Conservation (phyloP, 2,888 invertebrate genomes). For the Pollenia labialis region DNA sequence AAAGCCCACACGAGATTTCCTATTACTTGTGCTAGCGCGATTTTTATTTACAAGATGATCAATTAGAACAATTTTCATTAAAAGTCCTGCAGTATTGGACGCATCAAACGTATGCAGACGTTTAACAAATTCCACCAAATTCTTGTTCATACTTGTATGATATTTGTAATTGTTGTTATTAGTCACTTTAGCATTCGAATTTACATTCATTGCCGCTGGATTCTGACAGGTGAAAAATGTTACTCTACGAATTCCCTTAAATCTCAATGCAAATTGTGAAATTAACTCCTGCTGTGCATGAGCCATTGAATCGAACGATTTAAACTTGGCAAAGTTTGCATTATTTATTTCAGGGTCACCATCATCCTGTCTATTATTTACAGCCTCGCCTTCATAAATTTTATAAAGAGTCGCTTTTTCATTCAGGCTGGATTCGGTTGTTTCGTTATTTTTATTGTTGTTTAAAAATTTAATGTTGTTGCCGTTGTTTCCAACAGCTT, state of each 20-base stretch:
- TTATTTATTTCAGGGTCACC: neutral
- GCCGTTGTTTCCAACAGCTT: conserved; percentile 8
- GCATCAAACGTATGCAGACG: conserved; percentile 29
- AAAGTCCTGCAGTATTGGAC: conserved; percentile 57
- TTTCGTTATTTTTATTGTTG: conserved; percentile 8
- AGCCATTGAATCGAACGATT: conserved; percentile 20
- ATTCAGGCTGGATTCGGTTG: conserved; percentile 56
- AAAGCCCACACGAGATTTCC: conserved; percentile 13
- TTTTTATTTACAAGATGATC: conserved; percentile 77
- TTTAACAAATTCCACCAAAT: conserved; percentile 60
- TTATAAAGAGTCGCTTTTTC: neutral
- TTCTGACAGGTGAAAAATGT: conserved; percentile 81
- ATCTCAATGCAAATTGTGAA: conserved; percentile 78
- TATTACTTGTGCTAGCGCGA: conserved; percentile 4
- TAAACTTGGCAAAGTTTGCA: neutral
- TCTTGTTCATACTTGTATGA: conserved; percentile 63
- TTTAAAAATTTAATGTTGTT: conserved; percentile 1
- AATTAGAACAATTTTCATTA: conserved; percentile 79
- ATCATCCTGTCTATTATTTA: neutral
- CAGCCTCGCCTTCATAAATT: neutral
- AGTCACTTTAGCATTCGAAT: conserved; percentile 4
- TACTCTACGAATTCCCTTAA: conserved; percentile 81
- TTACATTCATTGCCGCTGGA: neutral
- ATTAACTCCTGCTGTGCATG: conserved; percentile 78
- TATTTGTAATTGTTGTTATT: conserved; percentile 66